These are phyloP conservation scores for Apus apus DNA, from an alignment of 2,113 vertebrate species.

Conservation along the genomic window DNA sequence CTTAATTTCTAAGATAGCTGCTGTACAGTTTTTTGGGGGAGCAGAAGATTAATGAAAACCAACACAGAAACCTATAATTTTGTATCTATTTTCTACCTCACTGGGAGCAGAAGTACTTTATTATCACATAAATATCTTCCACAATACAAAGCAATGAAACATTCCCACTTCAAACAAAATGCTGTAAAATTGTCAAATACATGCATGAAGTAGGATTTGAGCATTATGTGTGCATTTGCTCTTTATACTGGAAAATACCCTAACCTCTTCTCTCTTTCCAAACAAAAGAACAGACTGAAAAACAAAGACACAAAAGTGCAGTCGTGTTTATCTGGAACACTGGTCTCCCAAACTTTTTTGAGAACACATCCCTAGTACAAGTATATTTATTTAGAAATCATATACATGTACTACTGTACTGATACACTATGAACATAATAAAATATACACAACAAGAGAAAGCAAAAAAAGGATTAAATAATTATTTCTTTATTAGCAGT, in stretches of 20 bases:
- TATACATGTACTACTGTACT: not conserved
- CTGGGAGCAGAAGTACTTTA: not conserved
- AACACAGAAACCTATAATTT: not conserved
- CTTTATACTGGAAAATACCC: not conserved
- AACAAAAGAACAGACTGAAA: not conserved
- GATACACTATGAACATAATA: not conserved
- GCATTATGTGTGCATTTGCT: not conserved
- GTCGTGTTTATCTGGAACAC: not conserved
- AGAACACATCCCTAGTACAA: rapidly evolving
- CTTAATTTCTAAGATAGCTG: not conserved
- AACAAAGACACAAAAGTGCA: not conserved
- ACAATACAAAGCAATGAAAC: not conserved
- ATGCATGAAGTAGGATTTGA: not conserved
- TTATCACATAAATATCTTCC: not conserved
- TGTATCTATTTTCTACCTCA: not conserved
- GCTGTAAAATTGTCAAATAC: not conserved
- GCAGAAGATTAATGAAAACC: not conserved
- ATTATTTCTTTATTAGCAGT: not conserved
- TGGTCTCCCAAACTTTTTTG: not conserved
- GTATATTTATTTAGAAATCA: not conserved
- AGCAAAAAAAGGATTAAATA: not conserved
- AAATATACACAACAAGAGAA: not conserved
- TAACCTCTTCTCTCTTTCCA: not conserved
- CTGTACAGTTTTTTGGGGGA: not conserved
- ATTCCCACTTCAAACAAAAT: not conserved